Base-by-base conservation (phyloP, 2,888 invertebrate genomes). In the Ypsolopha sequella region DNA sequence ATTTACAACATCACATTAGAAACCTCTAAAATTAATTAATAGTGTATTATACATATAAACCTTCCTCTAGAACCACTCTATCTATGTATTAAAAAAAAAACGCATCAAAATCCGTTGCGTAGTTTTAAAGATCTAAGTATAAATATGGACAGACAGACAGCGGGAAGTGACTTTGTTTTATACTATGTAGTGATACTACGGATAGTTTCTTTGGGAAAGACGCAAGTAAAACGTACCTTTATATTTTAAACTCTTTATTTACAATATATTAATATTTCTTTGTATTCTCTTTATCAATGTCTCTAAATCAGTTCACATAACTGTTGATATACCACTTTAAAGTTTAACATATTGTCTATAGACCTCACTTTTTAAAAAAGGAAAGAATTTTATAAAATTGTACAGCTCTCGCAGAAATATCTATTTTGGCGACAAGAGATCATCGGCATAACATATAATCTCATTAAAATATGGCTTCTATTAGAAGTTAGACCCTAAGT, bases 191-290 rank as follows among this genome's bases (percentile, higher is more conserved):
- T n/a, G n/a, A n/a, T n/a, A n/a, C n/a, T n/a, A n/a, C n/a, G n/a
- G n/a, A n/a, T n/a, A 24, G 24, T 24, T 24, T 24, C n/a, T 24
- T 24, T 24, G 24, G 24, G 24, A 24, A 24, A 24, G 39, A 39
- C 39, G 10, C 6, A 48, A 39, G 6, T 9, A 48, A 48, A 48
- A 48, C 24, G 24, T 36, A 57, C 53, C 47, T 46, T 55, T 52
- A 55, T 34, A 49, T 51, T 71, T 69, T 73, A 68, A 62, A 73
- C 66, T 68, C 73, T 80, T 84, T 84, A 82, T 85, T 84, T 85
- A 85, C 84, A 85, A 85, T 82, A 86, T 84, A 84, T 81, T 84
- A 79, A 79, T 84, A 81, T 82, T 76, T 82, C 77, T 82, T 72
- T 66, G 56, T 65, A 73, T 66, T 69, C 70, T 75, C 66, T 73